Percentiles rank a stretch among this genome's conserved stretches.
These are phyloP conservation scores for Drosophila mimica DNA, from an alignment of 2,888 invertebrate genomes.

Conservation along the genomic window DNA sequence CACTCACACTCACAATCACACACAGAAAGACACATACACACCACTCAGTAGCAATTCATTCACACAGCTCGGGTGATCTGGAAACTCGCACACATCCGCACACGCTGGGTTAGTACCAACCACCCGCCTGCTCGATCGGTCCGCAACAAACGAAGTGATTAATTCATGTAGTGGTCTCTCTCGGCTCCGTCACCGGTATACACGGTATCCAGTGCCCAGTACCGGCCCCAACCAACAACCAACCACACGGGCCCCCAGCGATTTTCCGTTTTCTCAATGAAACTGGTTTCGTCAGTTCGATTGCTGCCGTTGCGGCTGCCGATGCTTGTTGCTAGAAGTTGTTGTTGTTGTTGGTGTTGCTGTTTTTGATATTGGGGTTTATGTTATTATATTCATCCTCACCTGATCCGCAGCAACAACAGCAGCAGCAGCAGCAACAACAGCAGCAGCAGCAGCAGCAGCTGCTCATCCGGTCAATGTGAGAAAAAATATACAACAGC, in stretches of 20 bases:
- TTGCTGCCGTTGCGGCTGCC: slow-evolving; percentile 50
- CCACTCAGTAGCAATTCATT: slow-evolving; percentile 51
- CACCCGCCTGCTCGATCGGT: slow-evolving; percentile 71
- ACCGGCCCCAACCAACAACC: slow-evolving; percentile 11
- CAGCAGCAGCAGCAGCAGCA: slow-evolving; percentile 65
- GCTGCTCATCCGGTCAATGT: slow-evolving; percentile 82
- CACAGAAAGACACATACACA: slow-evolving; percentile 15
- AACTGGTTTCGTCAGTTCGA: slow-evolving; percentile 82
- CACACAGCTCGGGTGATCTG: slow-evolving; percentile 70
- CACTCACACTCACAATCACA: slow-evolving; percentile 23
- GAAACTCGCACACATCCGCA: slow-evolving; percentile 78
- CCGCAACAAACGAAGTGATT: slow-evolving; percentile 80
- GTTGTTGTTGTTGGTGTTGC: slow-evolving; percentile 29
- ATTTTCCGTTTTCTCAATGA: slow-evolving; percentile 83
- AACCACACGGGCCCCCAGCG: slow-evolving; percentile 60
- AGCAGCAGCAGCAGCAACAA: slow-evolving; percentile 65
- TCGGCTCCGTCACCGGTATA: slow-evolving; percentile 10
- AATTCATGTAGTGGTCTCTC: slow-evolving; percentile 71
- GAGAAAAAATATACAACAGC: slow-evolving; percentile 66
- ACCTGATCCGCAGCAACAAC: slow-evolving; percentile 83
- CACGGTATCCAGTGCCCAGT: slow-evolving; percentile 17
- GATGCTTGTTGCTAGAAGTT: slow-evolving; percentile 32
- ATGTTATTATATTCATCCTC: slow-evolving; percentile 83
- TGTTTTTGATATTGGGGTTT: slow-evolving; percentile 80
- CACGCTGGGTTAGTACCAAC: slow-evolving; percentile 67